Conservation (phyloP, 1,140 invertebrate genomes). For the Temnothorax curvispinosus region DNA sequence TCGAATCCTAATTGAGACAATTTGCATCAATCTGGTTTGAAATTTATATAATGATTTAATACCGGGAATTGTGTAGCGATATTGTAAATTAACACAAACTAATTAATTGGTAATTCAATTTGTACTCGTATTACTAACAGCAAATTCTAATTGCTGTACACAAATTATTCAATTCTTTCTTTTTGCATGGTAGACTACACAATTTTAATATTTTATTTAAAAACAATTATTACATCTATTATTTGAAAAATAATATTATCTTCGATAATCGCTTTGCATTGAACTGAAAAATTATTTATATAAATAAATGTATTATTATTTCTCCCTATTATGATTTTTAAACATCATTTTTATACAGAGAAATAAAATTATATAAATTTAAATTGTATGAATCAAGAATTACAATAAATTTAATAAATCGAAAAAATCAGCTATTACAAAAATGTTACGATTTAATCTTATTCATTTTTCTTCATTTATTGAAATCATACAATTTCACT, state of each 20-base stretch:
- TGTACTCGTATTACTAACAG: not conserved
- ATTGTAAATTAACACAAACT: not conserved
- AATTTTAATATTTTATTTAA: not conserved
- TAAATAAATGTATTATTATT: not conserved
- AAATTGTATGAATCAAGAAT: not conserved
- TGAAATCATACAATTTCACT: not conserved
- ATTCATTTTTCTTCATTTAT: not conserved
- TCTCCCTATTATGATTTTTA: not conserved
- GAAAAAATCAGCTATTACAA: not conserved
- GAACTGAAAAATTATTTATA: not conserved
- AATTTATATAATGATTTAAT: not conserved
- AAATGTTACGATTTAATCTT: not conserved
- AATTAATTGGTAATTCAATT: not conserved
- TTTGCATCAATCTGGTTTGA: not conserved
- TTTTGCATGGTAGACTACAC: not conserved
- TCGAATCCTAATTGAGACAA: not conserved
- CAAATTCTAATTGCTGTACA: not conserved
- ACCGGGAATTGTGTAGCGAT: not conserved
- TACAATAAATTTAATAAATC: not conserved
- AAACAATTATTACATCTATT: not conserved
- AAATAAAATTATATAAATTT: not conserved
- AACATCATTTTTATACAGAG: not conserved
- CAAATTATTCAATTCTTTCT: not conserved
- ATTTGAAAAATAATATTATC: not conserved
- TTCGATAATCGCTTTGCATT: not conserved